Evolutionary conservation across 1,140 invertebrate genomes (phyloP).

Genomic region (Drosophila sturtevanti): DNA sequence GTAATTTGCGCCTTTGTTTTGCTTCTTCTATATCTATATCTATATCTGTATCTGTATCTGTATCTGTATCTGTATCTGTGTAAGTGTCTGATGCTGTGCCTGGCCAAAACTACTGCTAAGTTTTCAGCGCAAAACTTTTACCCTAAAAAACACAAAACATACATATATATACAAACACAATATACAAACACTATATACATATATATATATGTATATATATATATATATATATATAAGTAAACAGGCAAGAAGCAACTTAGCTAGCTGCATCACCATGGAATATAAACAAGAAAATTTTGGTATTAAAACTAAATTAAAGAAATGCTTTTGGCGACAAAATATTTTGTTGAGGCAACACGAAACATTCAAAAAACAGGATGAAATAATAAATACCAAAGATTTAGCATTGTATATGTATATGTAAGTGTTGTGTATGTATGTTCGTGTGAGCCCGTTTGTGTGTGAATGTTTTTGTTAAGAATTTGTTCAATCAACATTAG

Average conservation of each 20-base stretch:
- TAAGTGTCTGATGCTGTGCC: conserved; percentile 21
- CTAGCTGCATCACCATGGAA: not conserved
- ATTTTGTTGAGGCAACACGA: conserved; percentile 45
- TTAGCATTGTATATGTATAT: conserved; percentile 24
- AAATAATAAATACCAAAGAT: conserved; percentile 25
- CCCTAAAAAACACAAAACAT: conserved; percentile 44
- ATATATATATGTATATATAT: not conserved
- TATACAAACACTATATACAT: conserved; percentile 2
- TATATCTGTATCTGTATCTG: not conserved
- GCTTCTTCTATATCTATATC: not conserved
- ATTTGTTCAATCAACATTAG: conserved; percentile 67
- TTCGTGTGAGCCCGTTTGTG: conserved; percentile 10
- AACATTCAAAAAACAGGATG: conserved; percentile 17
- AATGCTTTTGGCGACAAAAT: conserved; percentile 73
- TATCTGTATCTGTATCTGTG: not conserved
- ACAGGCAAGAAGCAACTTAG: not conserved
- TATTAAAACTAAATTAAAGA: conserved; percentile 76
- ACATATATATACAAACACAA: conserved; percentile 10
- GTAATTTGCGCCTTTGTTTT: conserved; percentile 77
- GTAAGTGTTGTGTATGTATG: not conserved
- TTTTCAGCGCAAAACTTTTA: conserved; percentile 61
- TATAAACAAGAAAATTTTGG: conserved; percentile 41
- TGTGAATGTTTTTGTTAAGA: conserved; percentile 31
- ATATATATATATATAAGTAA: conserved; percentile 7
- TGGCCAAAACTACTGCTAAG: conserved; percentile 48